Percentiles rank a stretch among this genome's conserved stretches.
These are phyloP conservation scores for Chelonus formosanus DNA, from an alignment of 2,888 invertebrate genomes.

Conservation along the genomic window DNA sequence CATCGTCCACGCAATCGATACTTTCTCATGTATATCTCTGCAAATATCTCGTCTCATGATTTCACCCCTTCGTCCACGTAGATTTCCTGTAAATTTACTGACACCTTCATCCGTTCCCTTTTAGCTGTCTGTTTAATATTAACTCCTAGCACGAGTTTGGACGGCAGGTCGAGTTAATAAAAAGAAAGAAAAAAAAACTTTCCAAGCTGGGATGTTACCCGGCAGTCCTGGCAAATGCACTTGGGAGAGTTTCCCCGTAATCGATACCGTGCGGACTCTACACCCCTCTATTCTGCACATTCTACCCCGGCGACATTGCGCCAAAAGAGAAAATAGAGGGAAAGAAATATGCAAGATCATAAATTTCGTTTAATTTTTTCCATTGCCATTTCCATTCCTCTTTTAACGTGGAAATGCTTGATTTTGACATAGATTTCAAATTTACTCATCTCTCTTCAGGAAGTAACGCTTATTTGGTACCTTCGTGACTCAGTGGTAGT, in stretches of 20 bases:
- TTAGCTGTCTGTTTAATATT: constrained; percentile 7
- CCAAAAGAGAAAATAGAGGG: constrained; percentile 8
- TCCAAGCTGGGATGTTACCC: constrained; percentile 20
- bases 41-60: constrained; percentile 5
- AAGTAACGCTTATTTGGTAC: neutral
- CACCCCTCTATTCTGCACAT: constrained; percentile 1
- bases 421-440: too few species aligned
- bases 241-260: constrained; percentile 23
- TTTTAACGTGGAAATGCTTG: too few species aligned
- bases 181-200: constrained; percentile 9
- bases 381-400: neutral
- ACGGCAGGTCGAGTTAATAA: constrained; percentile 21
- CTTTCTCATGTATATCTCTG: constrained; percentile 4
- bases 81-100: constrained; percentile 19
- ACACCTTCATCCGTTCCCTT: constrained; percentile 6
- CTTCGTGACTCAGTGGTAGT: neutral
- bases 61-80: constrained; percentile 12
- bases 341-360: constrained; percentile 13
- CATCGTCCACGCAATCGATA: constrained; percentile 22
- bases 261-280: constrained; percentile 23
- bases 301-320: constrained; percentile 1
- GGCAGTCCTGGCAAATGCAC: constrained; percentile 22
- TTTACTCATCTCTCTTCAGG: neutral
- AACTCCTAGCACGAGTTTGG: constrained; percentile 25
- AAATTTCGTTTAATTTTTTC: neutral